phyloP scores from a whole-genome alignment of 2,113 vertebrate species.

The Gnathonemus echidnorhynchus region DNA sequence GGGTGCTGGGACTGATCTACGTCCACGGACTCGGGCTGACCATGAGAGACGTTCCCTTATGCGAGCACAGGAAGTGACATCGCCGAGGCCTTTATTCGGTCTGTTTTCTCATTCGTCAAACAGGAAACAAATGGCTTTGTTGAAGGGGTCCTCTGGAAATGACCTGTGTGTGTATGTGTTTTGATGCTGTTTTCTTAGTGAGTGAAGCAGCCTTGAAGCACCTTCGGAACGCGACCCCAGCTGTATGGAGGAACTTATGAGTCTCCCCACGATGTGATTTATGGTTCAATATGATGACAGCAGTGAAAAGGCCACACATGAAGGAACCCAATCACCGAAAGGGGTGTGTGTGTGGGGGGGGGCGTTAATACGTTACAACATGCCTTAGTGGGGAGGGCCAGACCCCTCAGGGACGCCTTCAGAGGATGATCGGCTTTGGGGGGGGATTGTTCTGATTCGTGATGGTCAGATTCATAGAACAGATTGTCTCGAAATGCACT shows the following conservation, averaged over 20 bases:
- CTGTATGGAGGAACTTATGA: constrained; percentile 7
- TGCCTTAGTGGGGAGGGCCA: not conserved
- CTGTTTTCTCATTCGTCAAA: not conserved
- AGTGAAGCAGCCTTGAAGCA: not conserved
- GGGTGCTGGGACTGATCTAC: not conserved
- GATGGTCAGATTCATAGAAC: not conserved
- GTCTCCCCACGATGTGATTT: not conserved
- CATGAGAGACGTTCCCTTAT: not conserved
- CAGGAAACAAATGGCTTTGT: not conserved
- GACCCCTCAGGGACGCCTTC: not conserved
- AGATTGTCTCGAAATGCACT: not conserved
- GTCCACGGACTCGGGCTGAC: not conserved
- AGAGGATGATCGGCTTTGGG: not conserved
- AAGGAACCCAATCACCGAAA: not conserved
- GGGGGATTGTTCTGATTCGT: not conserved
- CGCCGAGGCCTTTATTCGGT: not conserved
- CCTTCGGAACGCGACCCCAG: not conserved
- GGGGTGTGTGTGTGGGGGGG: not conserved
- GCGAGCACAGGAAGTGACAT: not conserved
- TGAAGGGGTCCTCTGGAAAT: not conserved
- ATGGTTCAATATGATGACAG: constrained; percentile 10
- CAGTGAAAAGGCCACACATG: constrained; percentile 12
- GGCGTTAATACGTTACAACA: not conserved
- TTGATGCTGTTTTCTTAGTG: not conserved
- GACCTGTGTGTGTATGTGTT: not conserved